Evolutionary conservation across 2,797 vertebrate genomes (phyloP), one percentile per base, ranked within the genome.

Genomic region (Pangasius macronema): DNA sequence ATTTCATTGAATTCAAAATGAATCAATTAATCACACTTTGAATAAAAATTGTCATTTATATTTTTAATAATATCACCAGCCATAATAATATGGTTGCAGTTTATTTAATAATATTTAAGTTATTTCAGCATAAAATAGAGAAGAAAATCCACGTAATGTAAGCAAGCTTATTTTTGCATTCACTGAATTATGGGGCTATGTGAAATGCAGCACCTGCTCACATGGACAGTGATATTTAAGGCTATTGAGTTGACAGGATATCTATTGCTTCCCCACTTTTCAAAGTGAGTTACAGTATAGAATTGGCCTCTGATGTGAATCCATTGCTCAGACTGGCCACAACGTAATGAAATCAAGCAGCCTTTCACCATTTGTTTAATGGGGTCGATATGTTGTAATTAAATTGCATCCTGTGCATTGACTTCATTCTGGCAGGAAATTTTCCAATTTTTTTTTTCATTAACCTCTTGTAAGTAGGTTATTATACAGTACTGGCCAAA

Each of bases 331-430:
- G 70, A 63, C 59, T 55, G 61, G 16, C 61, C 63, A 57, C 73
- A 63, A 72, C 72, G 33, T 82, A 79, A 83, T 84, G 63, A 80
- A 87, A 88, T 87, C 85, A 84, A 85, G 39, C 67, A 65, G 22
- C 55, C 30, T 46, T 51, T 77, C 63, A 89, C 65, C 57, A 77
- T 90, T 90, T 77, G 85, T 88, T 83, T 89, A 90, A 90, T 87
- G 49, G 70, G 83, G 75, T 91, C 89, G 59, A 90, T 91, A 83
- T 83, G 67, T 84, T 87, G 88, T 87, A 91, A 91, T 91, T 87
- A 89, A 73, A 67, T 57, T 83, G 59, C 63, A 89, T 84, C 82
- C 65, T 72, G 33, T 84, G 87, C 59, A 88, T 83, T 89, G 86
- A 87, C 53, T 81, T 72, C 22, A 51, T 68, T 79, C 46, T 79